phyloP scores from a whole-genome alignment of 1,140 invertebrate genomes.

The Zaprionus ghesquierei region DNA sequence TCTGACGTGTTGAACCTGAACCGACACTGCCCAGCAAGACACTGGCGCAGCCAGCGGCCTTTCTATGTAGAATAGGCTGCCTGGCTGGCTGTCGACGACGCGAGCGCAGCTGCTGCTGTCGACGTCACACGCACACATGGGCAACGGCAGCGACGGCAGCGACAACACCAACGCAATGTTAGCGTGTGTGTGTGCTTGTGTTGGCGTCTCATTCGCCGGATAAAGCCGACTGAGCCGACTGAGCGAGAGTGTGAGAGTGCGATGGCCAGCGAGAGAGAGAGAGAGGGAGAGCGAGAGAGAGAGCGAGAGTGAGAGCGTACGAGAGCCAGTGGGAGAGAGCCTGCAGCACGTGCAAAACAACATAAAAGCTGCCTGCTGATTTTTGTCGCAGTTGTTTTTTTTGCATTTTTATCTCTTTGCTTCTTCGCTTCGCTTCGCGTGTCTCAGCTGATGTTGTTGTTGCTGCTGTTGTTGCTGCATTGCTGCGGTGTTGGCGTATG shows the following conservation, averaged over 20 bases:
- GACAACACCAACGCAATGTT: conserved; percentile 49
- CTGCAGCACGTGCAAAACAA: conserved; percentile 67
- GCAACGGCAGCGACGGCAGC: not conserved
- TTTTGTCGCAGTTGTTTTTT: conserved; percentile 34
- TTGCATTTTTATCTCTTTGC: conserved; percentile 55
- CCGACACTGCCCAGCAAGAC: conserved; percentile 81
- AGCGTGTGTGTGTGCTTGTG: conserved; percentile 32
- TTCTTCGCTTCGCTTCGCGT: conserved; percentile 34
- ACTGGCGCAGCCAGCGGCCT: conserved; percentile 60
- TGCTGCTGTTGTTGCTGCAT: conserved; percentile 11
- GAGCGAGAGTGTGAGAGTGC: conserved; percentile 5
- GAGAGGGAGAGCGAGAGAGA: conserved; percentile 10
- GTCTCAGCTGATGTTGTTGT: conserved; percentile 47
- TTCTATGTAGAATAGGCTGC: conserved; percentile 75
- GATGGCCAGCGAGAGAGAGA: conserved; percentile 1
- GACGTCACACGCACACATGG: conserved; percentile 23
- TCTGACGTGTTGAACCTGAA: conserved; percentile 77
- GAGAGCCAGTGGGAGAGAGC: conserved; percentile 26
- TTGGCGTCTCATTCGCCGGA: conserved; percentile 78
- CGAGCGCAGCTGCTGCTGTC: conserved; percentile 23
- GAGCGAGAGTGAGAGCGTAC: conserved; percentile 31
- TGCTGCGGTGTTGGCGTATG: conserved; percentile 10
- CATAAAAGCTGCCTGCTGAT: conserved; percentile 46
- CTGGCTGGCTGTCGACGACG: conserved; percentile 30
- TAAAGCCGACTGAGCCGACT: conserved; percentile 31